phyloP scores from a whole-genome alignment of 1,140 invertebrate species.

The Aradophagus sp. region DNA sequence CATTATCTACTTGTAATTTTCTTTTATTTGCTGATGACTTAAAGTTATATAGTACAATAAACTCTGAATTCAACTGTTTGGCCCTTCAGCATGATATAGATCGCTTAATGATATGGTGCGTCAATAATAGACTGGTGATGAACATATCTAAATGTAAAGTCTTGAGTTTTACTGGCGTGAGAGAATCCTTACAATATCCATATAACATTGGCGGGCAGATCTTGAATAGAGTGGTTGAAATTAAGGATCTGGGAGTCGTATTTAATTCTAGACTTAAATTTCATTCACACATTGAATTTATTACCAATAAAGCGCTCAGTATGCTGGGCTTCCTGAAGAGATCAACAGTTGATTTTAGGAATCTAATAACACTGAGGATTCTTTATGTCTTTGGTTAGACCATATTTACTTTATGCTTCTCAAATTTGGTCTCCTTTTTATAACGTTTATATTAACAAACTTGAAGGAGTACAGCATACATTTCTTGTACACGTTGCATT shows the following conservation, averaged over 20 bases:
- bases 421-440: background rate
- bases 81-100: background rate
- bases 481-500: background rate
- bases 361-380: background rate
- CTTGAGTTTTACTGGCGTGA: background rate
- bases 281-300: too few species aligned
- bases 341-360: background rate
- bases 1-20: background rate
- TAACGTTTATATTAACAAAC: background rate
- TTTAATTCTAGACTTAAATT: too few species aligned
- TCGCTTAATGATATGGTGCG: background rate
- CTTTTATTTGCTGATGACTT: constrained; percentile 1
- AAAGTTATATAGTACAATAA: background rate
- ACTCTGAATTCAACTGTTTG: background rate
- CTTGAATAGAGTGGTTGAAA: too few species aligned
- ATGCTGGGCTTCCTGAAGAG: background rate
- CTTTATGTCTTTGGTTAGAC: background rate
- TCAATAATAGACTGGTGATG: background rate
- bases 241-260: too few species aligned
- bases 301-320: too few species aligned
- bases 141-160: background rate
- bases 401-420: background rate
- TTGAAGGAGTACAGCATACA: background rate
- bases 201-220: background rate
- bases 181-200: background rate